phyloP scores from a whole-genome alignment of 2,113 vertebrate species.

The Dolichotis patagonum region DNA sequence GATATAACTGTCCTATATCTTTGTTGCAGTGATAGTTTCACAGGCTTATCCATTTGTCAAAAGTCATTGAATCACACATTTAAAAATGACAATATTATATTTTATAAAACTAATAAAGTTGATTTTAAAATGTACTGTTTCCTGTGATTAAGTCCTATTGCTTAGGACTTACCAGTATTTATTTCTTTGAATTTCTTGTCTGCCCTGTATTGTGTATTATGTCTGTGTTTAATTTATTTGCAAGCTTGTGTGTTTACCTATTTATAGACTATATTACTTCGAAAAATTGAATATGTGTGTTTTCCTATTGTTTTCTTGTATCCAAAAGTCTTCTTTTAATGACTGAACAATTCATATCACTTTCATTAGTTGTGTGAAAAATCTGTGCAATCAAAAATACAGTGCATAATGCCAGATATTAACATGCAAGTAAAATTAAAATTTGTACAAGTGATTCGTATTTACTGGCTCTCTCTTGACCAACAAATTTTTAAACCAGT shows the following conservation, averaged over 20 bases:
- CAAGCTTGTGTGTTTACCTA: not conserved
- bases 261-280: not conserved
- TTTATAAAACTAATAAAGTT: not conserved
- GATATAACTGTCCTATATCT: not conserved
- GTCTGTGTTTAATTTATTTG: not conserved
- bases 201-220: not conserved
- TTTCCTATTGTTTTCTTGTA: not conserved
- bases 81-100: not conserved
- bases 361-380: constrained; percentile 8
- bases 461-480: not conserved
- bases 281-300: not conserved
- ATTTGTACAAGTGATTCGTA: not conserved
- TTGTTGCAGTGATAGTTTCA: not conserved
- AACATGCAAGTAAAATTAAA: constrained; percentile 37
- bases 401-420: not conserved
- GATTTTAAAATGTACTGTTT: not conserved
- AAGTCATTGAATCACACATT: not conserved
- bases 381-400: not conserved
- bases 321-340: not conserved
- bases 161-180: not conserved
- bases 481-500: not conserved
- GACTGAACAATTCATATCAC: not conserved
- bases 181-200: not conserved
- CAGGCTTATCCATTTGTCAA: not conserved
- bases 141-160: not conserved